Evolutionary conservation across 1,140 invertebrate species (phyloP).

Genomic region (Neelides sp.): DNA sequence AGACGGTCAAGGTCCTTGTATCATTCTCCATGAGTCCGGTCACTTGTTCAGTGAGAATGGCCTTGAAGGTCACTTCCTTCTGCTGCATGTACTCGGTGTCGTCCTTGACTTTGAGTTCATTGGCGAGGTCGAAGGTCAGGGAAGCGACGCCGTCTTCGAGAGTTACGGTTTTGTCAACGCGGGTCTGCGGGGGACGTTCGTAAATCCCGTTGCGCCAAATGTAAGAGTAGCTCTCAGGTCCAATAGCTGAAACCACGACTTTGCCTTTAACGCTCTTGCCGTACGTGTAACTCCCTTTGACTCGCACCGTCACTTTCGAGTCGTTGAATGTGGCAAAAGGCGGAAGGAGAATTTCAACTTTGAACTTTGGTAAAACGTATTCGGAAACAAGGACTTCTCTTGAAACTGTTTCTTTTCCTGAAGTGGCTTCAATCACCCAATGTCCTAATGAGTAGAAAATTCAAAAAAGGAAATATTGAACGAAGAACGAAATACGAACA

Average conservation of each 20-base stretch:
- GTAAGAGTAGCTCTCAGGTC: no score
- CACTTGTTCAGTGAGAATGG: slow-evolving; percentile 58
- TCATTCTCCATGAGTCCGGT: slow-evolving; percentile 68
- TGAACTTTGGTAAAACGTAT: slow-evolving; percentile 83
- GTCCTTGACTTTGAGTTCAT: slow-evolving; percentile 43
- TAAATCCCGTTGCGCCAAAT: no score
- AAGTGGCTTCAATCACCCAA: slow-evolving; percentile 8
- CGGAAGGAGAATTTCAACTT: slow-evolving; percentile 64
- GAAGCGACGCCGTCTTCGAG: no score
- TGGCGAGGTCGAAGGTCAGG: slow-evolving; percentile 59
- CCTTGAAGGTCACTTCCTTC: slow-evolving; percentile 4
- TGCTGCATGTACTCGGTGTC: neutral
- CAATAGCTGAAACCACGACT: neutral
- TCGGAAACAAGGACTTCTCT: slow-evolving; percentile 71
- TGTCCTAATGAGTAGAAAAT: no score
- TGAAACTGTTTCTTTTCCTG: neutral
- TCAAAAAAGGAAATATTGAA: no score
- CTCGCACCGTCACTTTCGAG: slow-evolving; percentile 52
- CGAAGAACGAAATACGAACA: no score
- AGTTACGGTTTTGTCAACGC: no score
- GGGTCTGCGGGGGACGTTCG: no score
- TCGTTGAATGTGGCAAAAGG: slow-evolving; percentile 67
- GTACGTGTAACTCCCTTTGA: slow-evolving; percentile 12
- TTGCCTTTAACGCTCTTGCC: slow-evolving; percentile 11
- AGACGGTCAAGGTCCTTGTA: slow-evolving; percentile 53